Base-by-base conservation (phyloP, 1,140 invertebrate genomes). In the Thrips palmi region DNA sequence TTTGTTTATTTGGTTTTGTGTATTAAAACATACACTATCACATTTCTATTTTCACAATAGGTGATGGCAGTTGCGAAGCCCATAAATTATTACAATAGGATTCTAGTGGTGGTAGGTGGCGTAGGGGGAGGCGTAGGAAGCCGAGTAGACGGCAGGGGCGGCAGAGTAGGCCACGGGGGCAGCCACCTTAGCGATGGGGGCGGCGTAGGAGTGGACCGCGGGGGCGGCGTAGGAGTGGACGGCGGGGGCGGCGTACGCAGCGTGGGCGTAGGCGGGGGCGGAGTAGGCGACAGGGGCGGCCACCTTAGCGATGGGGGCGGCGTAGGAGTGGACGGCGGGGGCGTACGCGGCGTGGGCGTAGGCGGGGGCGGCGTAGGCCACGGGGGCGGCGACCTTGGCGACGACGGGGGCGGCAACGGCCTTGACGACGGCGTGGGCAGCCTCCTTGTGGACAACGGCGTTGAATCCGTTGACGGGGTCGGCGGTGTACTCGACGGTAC, bases 341-440 rank as follows among this genome's bases (percentile, higher is more conserved):
- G n/a, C n/a, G n/a, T n/a, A n/a, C n/a, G n/a, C n/a, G n/a, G n/a
- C n/a, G n/a, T n/a, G n/a, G n/a, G n/a, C n/a, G n/a, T n/a, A n/a
- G n/a, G n/a, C n/a, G 40, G 52, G 47, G 22, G 53, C 54, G 40
- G 45, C 49, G 49, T 60, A 58, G 4, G 61, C 58, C 27, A 64
- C 65, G 21, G 62, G 57, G 47, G 66, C 67, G 1, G 60, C 61
- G n/a, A 71, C 66, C 1, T 71, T 61, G 3, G 70, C 68, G 55
- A 71, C 71, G 60, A 71, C 39, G 2, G 42, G 18, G 17, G 30
- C 29, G 44, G n/a, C 43, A 45, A 12, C 20, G 28, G 23, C 42
- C 42, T 12, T 41, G 17, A n/a, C n/a, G n/a, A n/a, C n/a, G n/a
- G n/a, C n/a, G n/a, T n/a, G n/a, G n/a, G n/a, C n/a, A n/a, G n/a